These are phyloP conservation scores for Mionectes olivaceus DNA, from an alignment of 2,797 vertebrate species.

Conservation along the genomic window DNA sequence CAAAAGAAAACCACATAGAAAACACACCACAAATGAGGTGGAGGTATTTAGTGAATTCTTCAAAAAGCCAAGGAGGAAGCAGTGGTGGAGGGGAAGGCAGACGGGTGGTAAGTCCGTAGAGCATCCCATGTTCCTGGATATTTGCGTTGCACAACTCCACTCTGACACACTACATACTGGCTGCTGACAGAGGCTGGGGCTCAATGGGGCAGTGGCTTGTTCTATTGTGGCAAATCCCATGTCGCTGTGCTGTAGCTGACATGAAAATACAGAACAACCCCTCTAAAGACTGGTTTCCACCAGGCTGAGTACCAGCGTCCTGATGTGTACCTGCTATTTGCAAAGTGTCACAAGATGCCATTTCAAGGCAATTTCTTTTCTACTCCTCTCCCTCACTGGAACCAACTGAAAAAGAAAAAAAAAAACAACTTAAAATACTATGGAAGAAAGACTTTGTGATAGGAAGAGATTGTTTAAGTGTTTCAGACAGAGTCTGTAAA, in stretches of 20 bases:
- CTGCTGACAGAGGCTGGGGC: not conserved
- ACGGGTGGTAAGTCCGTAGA: fast-evolving
- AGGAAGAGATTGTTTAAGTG: not conserved
- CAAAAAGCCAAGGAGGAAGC: not conserved
- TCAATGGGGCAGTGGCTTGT: not conserved
- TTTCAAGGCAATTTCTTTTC: not conserved
- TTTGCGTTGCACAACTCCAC: fast-evolving
- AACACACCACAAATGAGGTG: not conserved
- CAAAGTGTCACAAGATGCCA: not conserved
- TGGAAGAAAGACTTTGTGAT: not conserved
- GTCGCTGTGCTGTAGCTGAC: not conserved
- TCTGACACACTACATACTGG: fast-evolving
- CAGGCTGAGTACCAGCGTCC: not conserved
- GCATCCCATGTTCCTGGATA: fast-evolving
- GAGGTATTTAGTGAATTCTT: not conserved
- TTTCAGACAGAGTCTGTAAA: not conserved
- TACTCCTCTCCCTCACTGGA: not conserved
- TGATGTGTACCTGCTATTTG: not conserved
- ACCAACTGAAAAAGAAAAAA: not conserved
- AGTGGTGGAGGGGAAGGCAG: not conserved
- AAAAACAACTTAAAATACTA: not conserved
- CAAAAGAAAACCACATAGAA: not conserved
- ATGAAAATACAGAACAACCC: not conserved
- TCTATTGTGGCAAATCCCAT: not conserved
- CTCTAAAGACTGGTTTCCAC: not conserved